These are phyloP conservation scores for Trachelus tabidus DNA, from an alignment of 2,888 invertebrate genomes.

Conservation along the genomic window DNA sequence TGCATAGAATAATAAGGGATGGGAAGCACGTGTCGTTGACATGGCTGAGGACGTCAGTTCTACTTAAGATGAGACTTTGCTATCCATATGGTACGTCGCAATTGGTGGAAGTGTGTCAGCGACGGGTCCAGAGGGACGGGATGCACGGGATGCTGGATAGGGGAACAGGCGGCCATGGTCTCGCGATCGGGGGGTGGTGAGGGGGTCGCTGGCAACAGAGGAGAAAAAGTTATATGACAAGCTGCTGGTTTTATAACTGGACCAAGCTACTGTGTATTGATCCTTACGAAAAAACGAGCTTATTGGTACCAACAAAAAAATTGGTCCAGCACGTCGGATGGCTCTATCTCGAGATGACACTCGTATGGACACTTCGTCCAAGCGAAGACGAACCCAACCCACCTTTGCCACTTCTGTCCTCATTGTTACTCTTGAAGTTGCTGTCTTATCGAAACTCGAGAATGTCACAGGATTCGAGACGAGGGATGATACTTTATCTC, in stretches of 20 bases:
- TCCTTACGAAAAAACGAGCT: neutral
- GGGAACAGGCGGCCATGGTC: neutral
- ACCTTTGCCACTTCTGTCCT: neutral
- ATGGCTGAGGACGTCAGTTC: neutral
- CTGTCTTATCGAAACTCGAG: neutral
- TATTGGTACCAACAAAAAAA: neutral
- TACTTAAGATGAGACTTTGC: neutral
- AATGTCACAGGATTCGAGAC: neutral
- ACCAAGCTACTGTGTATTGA: neutral
- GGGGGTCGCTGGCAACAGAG: neutral
- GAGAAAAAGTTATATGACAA: neutral
- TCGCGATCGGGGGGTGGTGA: neutral
- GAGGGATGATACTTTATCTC: neutral
- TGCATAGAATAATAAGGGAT: constrained; percentile 3
- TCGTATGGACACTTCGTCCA: neutral
- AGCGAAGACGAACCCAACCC: neutral
- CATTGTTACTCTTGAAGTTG: neutral
- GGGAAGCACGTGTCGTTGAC: constrained; percentile 13
- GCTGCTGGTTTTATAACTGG: constrained; percentile 2
- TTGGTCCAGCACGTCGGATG: neutral
- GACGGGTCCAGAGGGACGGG: neutral
- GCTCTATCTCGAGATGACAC: neutral
- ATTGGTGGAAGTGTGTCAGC: neutral
- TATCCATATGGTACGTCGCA: neutral
- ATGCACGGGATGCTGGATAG: neutral